Evolutionary conservation across 2,113 vertebrate genomes (phyloP).

Genomic region (Prolemur simus): DNA sequence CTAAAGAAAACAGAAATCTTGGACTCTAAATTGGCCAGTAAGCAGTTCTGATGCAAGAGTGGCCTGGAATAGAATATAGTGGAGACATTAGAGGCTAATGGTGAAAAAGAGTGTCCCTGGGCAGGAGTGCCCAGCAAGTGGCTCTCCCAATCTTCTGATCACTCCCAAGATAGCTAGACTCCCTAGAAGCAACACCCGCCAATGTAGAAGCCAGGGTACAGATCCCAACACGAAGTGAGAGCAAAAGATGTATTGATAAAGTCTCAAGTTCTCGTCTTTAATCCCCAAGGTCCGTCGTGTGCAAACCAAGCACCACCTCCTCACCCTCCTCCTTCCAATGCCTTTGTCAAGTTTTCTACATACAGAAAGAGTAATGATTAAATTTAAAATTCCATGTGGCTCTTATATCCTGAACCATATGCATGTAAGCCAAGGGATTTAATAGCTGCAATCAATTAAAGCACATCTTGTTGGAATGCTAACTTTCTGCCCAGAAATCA

Average conservation of each 20-base stretch:
- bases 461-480: conserved; percentile 80
- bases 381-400: conserved; percentile 63
- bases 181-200: background rate
- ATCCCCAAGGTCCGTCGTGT: background rate
- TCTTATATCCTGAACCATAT: conserved; percentile 59
- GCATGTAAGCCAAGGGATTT: conserved; percentile 65
- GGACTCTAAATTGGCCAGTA: background rate
- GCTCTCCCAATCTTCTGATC: background rate
- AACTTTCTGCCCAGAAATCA: conserved; percentile 72
- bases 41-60: background rate
- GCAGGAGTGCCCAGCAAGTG: background rate
- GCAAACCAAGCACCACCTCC: background rate
- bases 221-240: background rate
- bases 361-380: conserved; percentile 47
- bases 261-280: conserved; percentile 31
- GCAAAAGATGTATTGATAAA: background rate
- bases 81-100: background rate
- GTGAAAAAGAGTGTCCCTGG: background rate
- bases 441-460: conserved; percentile 82
- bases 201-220: background rate
- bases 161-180: background rate
- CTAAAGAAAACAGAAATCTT: background rate
- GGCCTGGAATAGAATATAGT: background rate
- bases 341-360: conserved; percentile 52
- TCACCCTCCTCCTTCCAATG: background rate